Evolutionary conservation across 2,113 vertebrate species (phyloP), one percentile per base, ranked within the genome.

Genomic region (Struthidea cinerea): DNA sequence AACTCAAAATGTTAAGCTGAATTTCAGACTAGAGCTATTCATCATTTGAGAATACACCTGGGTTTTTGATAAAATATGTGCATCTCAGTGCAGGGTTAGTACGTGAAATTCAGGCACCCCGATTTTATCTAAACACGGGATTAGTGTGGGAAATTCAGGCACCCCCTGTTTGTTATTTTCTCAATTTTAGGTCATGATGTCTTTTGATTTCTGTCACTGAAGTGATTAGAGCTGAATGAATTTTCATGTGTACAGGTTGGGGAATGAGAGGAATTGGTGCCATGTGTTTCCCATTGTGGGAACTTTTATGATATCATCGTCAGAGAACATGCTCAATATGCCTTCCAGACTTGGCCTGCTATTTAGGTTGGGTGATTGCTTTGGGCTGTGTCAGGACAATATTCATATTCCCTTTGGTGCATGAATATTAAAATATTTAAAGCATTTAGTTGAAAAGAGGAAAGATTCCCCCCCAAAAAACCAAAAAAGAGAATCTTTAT

Each of bases 201-300:
- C 83, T 79, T 88, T 75, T 86, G 89, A 60, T 93, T 96, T 84
- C 75, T 94, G 94, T 93, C 89, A 73, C 75, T 86, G 75, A 50
- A 91, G 57, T 84, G 83, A 88, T 95, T 65, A 50, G 90, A 93
- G 87, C 53, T 70, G 93, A 93, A 55, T 69, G 84, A 60, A 91
- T 89, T 92, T 90, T 91, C 78, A 22, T 79, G 78, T 0, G 0
- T 52, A 37, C 95, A 91, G 97, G 94, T 94, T 95, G 47, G 93
- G 71, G 94, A 93, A 93, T 92, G 93, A 52, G 71, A 71, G 89
- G 92, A 92, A 96, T 95, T 65, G 85, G 68, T 95, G 85, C 91
- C 96, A 96, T 97, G 91, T 97, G 97, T 95, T 96, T 96, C 89
- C 92, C 81, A 93, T 97, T 96, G 93, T 9, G 7, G 83, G 78